phyloP scores from a whole-genome alignment of 1,140 invertebrate genomes.

The Macrobrachium rosenbergii region DNA sequence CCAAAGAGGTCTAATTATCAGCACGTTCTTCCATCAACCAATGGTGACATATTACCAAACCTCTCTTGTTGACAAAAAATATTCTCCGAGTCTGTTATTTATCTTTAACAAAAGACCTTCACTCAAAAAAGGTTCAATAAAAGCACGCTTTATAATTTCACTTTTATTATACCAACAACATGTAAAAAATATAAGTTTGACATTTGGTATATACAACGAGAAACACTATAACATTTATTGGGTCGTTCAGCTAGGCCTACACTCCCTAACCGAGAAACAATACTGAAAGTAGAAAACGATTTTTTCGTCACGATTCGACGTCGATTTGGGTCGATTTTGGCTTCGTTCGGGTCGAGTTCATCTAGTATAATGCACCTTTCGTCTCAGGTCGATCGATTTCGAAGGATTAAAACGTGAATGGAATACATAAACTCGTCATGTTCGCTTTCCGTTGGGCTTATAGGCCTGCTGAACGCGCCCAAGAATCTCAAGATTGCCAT shows the following conservation, averaged over 20 bases:
- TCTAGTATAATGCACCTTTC: no score
- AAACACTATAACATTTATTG: conserved; percentile 46
- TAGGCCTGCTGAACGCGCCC: no score
- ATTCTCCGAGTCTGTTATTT: neutral
- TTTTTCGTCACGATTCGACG: no score
- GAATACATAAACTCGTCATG: no score
- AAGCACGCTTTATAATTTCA: conserved; percentile 13
- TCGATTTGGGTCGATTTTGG: no score
- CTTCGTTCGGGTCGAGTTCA: no score
- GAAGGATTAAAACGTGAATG: no score
- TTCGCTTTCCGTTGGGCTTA: no score
- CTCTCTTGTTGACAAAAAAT: no score
- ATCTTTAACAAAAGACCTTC: neutral
- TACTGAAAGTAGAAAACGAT: no score
- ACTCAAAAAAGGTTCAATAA: neutral
- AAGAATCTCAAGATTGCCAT: neutral
- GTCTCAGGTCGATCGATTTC: no score
- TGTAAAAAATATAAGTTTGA: conserved; percentile 58
- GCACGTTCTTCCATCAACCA: neutral
- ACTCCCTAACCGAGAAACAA: no score
- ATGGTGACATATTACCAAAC: neutral
- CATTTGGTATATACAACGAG: conserved; percentile 51
- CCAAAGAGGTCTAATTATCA: neutral
- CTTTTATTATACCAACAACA: conserved; percentile 57
- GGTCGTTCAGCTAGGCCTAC: neutral